Evolutionary conservation across 2,797 vertebrate species (phyloP), one percentile per base, ranked within the genome.

Genomic region (Mergus octosetaceus): DNA sequence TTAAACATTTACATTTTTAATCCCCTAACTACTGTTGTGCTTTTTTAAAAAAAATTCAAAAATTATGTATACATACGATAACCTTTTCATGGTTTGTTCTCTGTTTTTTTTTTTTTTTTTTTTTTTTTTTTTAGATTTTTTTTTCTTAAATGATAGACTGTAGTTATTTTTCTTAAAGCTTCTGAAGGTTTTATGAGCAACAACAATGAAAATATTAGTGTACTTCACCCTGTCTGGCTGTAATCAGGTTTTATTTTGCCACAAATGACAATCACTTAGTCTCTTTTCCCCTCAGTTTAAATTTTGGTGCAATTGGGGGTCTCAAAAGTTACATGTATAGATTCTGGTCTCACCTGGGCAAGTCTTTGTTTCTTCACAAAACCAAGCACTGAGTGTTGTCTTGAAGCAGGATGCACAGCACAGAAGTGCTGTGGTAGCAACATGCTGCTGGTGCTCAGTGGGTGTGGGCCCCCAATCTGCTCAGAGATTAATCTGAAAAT

Each of bases 291-390:
- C 38, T 74, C 12, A 10, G 25, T 80, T 71, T 72, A n/a, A 47
- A 68, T 51, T 78, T 47, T 69, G 41, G 6, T 58, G 9, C 62
- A 49, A 53, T 2, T 22, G 45, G 8, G 32, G 10, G 13, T 91
- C 34, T 56, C 6, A 1, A n/a, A 4, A 25, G 8, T 60, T 32
- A 8, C 2, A 6, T 8, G 60, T 5, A 1, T 5, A 34, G 30
- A 69, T 56, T 89, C 58, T 74, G 69, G 47, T 51, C 11, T 56
- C 18, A 19, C 39, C 6, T 65, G 61, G 20, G 53, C 43, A 89
- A 77, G 8, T 32, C 6, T 90, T 88, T 87, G 60, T 79, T 89
- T 74, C 14, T 39, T 47, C 32, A 21, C 1, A 65, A 32, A 71
- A 12, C 36, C 43, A 61, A 34, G 54, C 39, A 78, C 28, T 82